Evolutionary conservation across 2,797 vertebrate species (phyloP).

Genomic region (Gadopsis marmoratus): DNA sequence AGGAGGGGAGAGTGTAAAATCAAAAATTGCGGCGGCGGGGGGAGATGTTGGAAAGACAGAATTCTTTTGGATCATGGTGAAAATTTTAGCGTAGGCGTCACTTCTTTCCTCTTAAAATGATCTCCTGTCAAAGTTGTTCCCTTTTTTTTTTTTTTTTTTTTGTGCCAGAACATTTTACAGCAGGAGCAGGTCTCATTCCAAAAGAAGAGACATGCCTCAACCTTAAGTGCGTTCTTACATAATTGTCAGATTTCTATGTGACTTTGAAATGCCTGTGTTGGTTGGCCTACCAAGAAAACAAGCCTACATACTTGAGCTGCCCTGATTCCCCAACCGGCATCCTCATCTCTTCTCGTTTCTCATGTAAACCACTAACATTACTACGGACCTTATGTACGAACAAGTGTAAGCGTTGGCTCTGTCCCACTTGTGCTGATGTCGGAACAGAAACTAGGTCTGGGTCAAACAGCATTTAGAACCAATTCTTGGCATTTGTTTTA

Average conservation of each 20-base stretch:
- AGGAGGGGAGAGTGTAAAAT: constrained; percentile 34
- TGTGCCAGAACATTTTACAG: constrained; percentile 72
- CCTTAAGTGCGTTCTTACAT: constrained; percentile 80
- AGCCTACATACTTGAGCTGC: constrained; percentile 66
- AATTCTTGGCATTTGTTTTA: constrained; percentile 27
- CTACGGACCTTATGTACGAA: constrained; percentile 54
- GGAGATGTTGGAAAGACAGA: constrained; percentile 43
- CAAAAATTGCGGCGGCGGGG: not conserved
- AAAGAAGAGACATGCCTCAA: constrained; percentile 77
- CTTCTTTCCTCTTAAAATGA: constrained; percentile 54
- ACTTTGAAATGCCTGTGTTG: constrained; percentile 69
- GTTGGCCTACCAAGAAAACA: constrained; percentile 61
- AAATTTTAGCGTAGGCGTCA: constrained; percentile 22
- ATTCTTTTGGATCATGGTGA: constrained; percentile 42
- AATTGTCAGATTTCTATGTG: constrained; percentile 59
- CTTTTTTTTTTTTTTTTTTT: constrained; percentile 29
- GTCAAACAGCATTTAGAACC: constrained; percentile 49
- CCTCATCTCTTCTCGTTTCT: constrained; percentile 55
- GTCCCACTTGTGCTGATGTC: constrained; percentile 51
- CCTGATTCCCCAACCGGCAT: constrained; percentile 42
- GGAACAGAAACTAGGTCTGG: constrained; percentile 51
- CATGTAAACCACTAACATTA: constrained; percentile 81
- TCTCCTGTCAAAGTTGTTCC: constrained; percentile 14
- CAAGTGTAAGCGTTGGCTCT: constrained; percentile 43
- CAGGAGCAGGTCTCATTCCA: constrained; percentile 79